Evolutionary conservation across 2,888 invertebrate genomes (phyloP).

Genomic region (Acrocera orbiculus): DNA sequence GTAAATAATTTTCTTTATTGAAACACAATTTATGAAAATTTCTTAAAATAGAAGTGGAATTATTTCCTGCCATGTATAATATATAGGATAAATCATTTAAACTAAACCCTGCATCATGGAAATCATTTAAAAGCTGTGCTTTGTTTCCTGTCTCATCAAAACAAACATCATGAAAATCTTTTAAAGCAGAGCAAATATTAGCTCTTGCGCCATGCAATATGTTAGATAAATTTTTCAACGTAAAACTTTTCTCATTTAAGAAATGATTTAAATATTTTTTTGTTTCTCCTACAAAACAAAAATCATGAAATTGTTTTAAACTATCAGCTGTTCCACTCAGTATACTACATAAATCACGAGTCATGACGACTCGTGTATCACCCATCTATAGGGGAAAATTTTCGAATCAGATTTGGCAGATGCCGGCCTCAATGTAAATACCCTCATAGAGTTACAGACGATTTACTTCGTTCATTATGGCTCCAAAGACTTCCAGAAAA

Average conservation of each 20-base stretch:
- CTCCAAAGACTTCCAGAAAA: no score
- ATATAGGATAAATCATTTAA: constrained; percentile 18
- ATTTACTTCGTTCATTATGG: no score
- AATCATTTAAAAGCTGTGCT: constrained; percentile 18
- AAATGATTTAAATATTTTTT: constrained; percentile 17
- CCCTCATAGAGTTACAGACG: no score
- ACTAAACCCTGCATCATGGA: constrained; percentile 5
- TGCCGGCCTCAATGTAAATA: no score
- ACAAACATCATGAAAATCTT: constrained; percentile 18
- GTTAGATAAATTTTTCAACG: constrained; percentile 15
- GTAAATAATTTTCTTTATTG: constrained; percentile 19
- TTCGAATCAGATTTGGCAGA: no score
- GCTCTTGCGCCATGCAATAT: constrained; percentile 19
- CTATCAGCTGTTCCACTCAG: constrained; percentile 16
- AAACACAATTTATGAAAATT: constrained; percentile 20
- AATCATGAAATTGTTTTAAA: constrained; percentile 17
- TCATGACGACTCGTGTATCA: no score
- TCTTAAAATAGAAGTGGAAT: constrained; percentile 17
- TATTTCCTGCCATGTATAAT: constrained; percentile 19
- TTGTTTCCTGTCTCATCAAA: constrained; percentile 19
- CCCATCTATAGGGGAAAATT: no score
- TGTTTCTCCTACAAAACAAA: constrained; percentile 17
- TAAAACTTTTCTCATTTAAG: constrained; percentile 14
- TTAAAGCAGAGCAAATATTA: constrained; percentile 20
- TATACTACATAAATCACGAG: constrained; percentile 17